These are phyloP conservation scores for Percina caprodes DNA, from an alignment of 2,113 vertebrate species.

Conservation along the genomic window DNA sequence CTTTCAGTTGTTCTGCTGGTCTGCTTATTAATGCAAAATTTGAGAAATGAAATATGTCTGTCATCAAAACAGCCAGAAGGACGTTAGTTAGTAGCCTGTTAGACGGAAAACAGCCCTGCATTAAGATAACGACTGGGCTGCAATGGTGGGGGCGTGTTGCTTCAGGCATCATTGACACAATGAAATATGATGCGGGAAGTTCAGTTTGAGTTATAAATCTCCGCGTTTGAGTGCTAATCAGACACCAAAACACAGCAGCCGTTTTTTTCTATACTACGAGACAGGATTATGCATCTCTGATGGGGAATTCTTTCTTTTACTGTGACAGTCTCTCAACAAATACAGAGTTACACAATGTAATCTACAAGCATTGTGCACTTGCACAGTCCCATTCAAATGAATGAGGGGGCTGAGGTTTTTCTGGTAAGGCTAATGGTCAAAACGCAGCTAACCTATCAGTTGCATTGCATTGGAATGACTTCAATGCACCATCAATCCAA, in stretches of 20 bases:
- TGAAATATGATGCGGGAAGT: not conserved
- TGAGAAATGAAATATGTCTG: not conserved
- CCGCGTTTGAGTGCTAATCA: not conserved
- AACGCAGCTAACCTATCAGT: not conserved
- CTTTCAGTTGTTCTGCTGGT: not conserved
- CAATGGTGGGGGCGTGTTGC: not conserved
- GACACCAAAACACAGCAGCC: not conserved
- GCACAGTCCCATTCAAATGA: not conserved
- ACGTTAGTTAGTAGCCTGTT: not conserved
- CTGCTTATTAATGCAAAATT: not conserved
- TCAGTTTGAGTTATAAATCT: not conserved
- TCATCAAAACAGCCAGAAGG: not conserved
- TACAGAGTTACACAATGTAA: not conserved
- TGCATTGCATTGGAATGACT: not conserved
- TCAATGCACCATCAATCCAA: not conserved
- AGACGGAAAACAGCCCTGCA: not conserved
- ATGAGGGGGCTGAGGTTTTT: not conserved
- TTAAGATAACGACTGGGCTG: not conserved
- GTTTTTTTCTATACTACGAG: not conserved
- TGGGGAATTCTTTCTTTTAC: not conserved
- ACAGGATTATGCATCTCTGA: not conserved
- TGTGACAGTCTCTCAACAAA: not conserved
- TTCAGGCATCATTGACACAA: not conserved
- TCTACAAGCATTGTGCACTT: not conserved
- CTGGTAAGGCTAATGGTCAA: constrained; percentile 4